phyloP scores from a whole-genome alignment of 2,113 vertebrate species.

The Rhynchomys soricoides region DNA sequence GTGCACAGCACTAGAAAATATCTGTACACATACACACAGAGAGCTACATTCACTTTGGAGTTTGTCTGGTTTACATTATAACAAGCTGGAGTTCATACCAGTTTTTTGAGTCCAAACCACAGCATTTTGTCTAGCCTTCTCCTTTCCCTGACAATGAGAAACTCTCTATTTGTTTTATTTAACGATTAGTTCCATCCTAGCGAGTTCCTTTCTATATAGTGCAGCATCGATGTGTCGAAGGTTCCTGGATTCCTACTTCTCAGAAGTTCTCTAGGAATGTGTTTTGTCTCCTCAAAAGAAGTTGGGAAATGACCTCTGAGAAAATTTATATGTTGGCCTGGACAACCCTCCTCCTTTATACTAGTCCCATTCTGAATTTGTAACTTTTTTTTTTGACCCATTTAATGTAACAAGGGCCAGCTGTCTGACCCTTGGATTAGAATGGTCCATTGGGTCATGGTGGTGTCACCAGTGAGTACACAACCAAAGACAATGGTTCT shows the following conservation, averaged over 20 bases:
- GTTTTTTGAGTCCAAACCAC: neutral
- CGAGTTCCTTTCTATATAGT: neutral
- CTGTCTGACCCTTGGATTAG: neutral
- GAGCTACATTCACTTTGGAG: neutral
- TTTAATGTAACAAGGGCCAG: neutral
- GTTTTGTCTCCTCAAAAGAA: neutral
- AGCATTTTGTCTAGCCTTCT: neutral
- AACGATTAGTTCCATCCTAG: neutral
- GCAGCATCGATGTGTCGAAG: neutral
- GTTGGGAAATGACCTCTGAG: neutral
- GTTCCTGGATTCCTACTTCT: neutral
- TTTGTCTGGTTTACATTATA: neutral
- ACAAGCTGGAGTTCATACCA: neutral
- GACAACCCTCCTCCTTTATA: neutral
- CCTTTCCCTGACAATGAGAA: neutral
- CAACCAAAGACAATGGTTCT: neutral
- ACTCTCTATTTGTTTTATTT: neutral
- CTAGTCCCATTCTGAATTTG: neutral
- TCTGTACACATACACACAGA: neutral
- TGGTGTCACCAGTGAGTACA: too few relatives aligned
- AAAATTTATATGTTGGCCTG: neutral
- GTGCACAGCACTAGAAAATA: neutral
- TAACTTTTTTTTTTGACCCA: neutral
- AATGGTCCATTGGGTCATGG: neutral
- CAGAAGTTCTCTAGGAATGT: neutral